A percentile compares a stretch with the other conserved stretches of the same genome.
phyloP scores from a whole-genome alignment of 1,140 invertebrate genomes.

The Micrasema minimum region DNA sequence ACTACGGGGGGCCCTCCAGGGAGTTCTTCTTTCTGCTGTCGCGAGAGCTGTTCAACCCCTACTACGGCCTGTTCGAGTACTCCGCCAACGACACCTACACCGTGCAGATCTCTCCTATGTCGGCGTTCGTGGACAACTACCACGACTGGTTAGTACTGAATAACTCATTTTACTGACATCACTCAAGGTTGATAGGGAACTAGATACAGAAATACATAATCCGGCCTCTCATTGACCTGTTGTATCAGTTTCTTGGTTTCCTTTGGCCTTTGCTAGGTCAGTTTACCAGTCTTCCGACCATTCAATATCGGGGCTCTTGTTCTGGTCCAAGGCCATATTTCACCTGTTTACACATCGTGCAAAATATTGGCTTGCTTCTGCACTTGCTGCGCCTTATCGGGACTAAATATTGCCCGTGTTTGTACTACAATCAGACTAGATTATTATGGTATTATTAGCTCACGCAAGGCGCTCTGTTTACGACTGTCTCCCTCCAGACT shows the following conservation, averaged over 20 bases:
- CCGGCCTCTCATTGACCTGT: no score
- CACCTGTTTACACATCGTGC: neutral
- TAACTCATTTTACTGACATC: no score
- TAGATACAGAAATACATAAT: neutral
- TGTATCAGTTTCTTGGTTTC: no score
- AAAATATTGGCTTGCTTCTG: constrained; percentile 21
- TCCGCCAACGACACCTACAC: constrained; percentile 98
- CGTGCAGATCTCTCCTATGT: constrained; percentile 97
- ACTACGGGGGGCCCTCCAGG: constrained; percentile 95
- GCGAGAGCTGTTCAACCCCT: constrained; percentile 96
- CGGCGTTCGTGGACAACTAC: constrained; percentile 97
- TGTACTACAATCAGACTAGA: no score
- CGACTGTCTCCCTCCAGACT: no score
- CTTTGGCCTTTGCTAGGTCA: neutral
- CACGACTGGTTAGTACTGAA: constrained; percentile 88
- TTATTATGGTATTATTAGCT: no score
- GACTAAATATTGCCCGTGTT: no score
- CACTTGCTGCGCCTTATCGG: constrained; percentile 16
- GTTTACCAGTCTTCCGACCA: neutral
- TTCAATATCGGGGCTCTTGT: no score
- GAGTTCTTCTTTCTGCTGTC: constrained; percentile 98
- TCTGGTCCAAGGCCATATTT: no score
- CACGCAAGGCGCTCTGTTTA: no score
- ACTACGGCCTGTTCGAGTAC: constrained; percentile 98
- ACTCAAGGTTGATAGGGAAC: no score